These are phyloP conservation scores for Nannobrachium achirus DNA, from an alignment of 2,113 vertebrate species.

Conservation along the genomic window DNA sequence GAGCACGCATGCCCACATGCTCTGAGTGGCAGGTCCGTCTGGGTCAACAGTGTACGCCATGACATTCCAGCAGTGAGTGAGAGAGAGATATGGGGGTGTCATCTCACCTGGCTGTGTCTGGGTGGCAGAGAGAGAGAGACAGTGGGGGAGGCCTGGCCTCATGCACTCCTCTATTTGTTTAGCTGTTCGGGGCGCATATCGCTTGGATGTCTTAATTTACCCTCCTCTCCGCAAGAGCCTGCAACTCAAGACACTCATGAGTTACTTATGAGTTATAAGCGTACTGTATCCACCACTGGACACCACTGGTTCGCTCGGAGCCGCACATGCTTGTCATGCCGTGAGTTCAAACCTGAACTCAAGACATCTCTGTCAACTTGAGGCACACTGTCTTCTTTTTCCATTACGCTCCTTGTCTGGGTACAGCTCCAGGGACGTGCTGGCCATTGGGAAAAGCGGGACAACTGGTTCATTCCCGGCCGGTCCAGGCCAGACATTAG, in stretches of 20 bases:
- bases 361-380: too few species aligned
- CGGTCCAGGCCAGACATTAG: too few species aligned
- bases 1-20: conserved; percentile 54
- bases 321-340: too few species aligned
- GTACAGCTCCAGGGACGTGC: too few species aligned
- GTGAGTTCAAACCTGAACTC: too few species aligned
- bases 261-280: too few species aligned
- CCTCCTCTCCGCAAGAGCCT: conserved; percentile 43
- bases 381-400: too few species aligned
- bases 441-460: too few species aligned
- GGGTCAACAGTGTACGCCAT: conserved; percentile 76
- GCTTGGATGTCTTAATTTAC: conserved; percentile 59
- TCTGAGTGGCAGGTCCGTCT: conserved; percentile 77
- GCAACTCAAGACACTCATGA: not conserved
- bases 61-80: conserved; percentile 60
- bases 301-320: too few species aligned
- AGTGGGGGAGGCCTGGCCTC: conserved; percentile 37
- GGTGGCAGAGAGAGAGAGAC: conserved; percentile 51
- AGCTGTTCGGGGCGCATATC: conserved; percentile 62
- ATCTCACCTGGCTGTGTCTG: conserved; percentile 66
- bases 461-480: too few species aligned
- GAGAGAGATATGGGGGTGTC: conserved; percentile 59
- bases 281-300: too few species aligned
- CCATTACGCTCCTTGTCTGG: too few species aligned
- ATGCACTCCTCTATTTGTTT: conserved; percentile 68